Conservation (phyloP, 2,113 vertebrate genomes). For the Aix galericulata region DNA sequence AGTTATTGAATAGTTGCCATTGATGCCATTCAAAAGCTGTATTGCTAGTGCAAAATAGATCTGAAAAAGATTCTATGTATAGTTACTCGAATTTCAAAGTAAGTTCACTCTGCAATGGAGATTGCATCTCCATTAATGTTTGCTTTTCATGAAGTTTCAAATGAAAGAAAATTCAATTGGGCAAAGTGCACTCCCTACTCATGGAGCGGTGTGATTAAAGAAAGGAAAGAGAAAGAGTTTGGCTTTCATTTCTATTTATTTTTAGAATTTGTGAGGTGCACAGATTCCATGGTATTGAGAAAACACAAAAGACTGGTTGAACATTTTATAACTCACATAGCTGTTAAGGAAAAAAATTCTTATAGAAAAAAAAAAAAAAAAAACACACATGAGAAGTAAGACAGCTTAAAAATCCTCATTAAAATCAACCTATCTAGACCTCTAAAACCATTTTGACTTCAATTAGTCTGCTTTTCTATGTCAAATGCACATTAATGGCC, state of each 20-base stretch:
- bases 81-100: constrained; percentile 29
- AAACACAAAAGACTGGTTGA: constrained; percentile 41
- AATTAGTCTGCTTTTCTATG: constrained; percentile 13
- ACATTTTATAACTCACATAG: not conserved
- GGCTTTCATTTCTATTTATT: constrained; percentile 38
- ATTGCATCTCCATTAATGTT: not conserved
- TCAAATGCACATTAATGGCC: not conserved
- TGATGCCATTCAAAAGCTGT: not conserved
- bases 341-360: not conserved
- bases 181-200: constrained; percentile 8
- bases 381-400: not conserved
- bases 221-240: not conserved
- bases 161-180: constrained; percentile 13
- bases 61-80: not conserved
- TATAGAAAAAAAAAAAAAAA: not conserved
- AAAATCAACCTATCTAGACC: constrained; percentile 44
- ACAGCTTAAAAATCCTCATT: constrained; percentile 46
- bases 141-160: constrained; percentile 15
- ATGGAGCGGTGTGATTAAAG: constrained; percentile 4
- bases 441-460: constrained; percentile 29
- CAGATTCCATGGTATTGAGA: not conserved
- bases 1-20: not conserved
- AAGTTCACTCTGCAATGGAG: not conserved
- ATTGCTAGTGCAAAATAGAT: not conserved
- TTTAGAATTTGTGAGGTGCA: constrained; percentile 33